Base-by-base conservation (phyloP, 2,113 vertebrate species). In the Synchiropus splendidus region DNA sequence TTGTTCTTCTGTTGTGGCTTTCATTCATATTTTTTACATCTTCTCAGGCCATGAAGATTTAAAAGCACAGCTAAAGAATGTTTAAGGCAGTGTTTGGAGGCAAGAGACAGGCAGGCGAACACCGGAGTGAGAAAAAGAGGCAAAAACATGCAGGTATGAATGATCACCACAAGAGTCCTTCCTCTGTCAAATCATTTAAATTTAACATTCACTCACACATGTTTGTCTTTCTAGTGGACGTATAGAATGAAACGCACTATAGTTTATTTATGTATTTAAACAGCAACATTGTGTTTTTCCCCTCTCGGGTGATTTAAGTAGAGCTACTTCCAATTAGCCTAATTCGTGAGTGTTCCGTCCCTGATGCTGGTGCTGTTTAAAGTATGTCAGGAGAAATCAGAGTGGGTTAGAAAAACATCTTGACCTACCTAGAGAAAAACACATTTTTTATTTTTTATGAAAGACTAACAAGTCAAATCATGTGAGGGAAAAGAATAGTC, bases 321-420 rank as follows among this genome's bases (percentile, higher is more conserved):
- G 67, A 78, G 63, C 72, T 62, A 58, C 50, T 76, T 63, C 8
- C 67, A 78, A 78, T 83, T 79, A 83, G 76, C 80, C 78, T 60
- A 76, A 63, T 82, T 82, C 64, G 68, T 63, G 51, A 73, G 56
- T 50, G 54, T 64, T 61, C 68, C 18, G 70, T 73, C 71, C 75
- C 71, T 75, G 48, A 65, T 48, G n/a, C 66, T 50, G 49, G 72
- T 72, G 64, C 39, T 8, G 51, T 70, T 63, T 55, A 56, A 79
- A 81, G 74, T 79, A 69, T 81, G 80, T 83, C 78, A 83, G 45
- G 52, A 51, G 36, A 74, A 76, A n/a, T n/a, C n/a, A n/a, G n/a
- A n/a, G n/a, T n/a, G 55, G 61, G 48, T 74, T 62, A 60, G 49
- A 58, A 47, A 77, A 77, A 70, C 72, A 79, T 52, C 37, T 45